phyloP scores from a whole-genome alignment of 2,797 vertebrate species.

The Sebastes hubbsi region DNA sequence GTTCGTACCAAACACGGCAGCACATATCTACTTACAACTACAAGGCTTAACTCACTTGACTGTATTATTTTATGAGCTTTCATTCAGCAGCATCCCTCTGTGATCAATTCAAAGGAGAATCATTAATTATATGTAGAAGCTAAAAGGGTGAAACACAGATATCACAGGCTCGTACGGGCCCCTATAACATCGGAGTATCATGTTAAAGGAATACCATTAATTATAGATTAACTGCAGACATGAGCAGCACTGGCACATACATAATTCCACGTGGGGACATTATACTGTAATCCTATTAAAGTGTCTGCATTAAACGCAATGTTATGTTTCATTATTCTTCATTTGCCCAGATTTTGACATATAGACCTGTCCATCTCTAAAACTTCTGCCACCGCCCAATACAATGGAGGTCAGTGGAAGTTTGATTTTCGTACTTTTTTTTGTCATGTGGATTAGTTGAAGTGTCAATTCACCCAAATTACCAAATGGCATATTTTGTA shows the following conservation, averaged over 20 bases:
- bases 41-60: not conserved
- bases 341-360: not conserved
- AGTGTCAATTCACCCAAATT: not conserved
- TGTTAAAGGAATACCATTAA: slow-evolving; percentile 13
- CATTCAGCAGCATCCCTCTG: slow-evolving; percentile 1
- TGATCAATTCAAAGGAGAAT: slow-evolving; percentile 11
- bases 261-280: not conserved
- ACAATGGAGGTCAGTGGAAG: not conserved
- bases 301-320: not conserved
- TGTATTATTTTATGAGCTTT: slow-evolving; percentile 11
- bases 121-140: slow-evolving; percentile 17
- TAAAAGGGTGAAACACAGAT: slow-evolving; percentile 13
- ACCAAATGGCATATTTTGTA: not conserved
- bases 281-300: not conserved
- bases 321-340: not conserved
- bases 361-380: not conserved
- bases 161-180: not conserved
- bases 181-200: slow-evolving; percentile 12
- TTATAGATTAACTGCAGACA: slow-evolving; percentile 23
- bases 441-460: not conserved
- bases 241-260: not conserved
- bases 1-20: not conserved
- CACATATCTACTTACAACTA: not conserved
- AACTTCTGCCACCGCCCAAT: not conserved
- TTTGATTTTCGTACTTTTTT: not conserved